A percentile compares a stretch with the other conserved stretches of the same genome.
Conservation (phyloP, 2,113 vertebrate species). For the Xenus cinereus region DNA sequence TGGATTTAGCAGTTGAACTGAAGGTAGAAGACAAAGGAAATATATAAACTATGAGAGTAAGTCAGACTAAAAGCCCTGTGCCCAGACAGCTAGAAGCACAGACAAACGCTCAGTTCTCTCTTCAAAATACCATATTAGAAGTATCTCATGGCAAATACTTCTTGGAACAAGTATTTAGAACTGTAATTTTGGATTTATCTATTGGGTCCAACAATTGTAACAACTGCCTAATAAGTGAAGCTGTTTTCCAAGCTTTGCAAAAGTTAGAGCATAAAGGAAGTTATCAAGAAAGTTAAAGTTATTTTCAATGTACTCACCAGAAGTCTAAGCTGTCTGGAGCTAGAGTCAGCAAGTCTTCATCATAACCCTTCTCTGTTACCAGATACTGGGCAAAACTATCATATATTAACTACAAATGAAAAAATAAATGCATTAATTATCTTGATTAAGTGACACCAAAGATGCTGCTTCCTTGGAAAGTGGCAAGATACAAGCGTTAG, state of each 20-base stretch:
- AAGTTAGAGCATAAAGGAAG: background rate
- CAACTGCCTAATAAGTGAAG: background rate
- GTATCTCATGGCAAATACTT: background rate
- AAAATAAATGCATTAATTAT: background rate
- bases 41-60: background rate
- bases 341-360: constrained; percentile 84
- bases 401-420: constrained; percentile 87
- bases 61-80: background rate
- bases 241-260: background rate
- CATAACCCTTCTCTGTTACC: constrained; percentile 88
- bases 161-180: background rate
- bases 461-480: background rate
- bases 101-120: background rate
- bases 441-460: background rate
- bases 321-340: constrained; percentile 89
- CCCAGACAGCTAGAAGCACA: background rate
- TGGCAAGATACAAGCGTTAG: accelerated
- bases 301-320: constrained; percentile 80
- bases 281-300: background rate
- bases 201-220: background rate
- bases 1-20: background rate
- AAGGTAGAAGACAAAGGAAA: background rate
- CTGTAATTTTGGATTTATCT: background rate
- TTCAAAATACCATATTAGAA: background rate
- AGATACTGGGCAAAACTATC: constrained; percentile 91